phyloP scores from a whole-genome alignment of 35 echinoderm and acorn worm species.

The Apostichopus japonicus region DNA sequence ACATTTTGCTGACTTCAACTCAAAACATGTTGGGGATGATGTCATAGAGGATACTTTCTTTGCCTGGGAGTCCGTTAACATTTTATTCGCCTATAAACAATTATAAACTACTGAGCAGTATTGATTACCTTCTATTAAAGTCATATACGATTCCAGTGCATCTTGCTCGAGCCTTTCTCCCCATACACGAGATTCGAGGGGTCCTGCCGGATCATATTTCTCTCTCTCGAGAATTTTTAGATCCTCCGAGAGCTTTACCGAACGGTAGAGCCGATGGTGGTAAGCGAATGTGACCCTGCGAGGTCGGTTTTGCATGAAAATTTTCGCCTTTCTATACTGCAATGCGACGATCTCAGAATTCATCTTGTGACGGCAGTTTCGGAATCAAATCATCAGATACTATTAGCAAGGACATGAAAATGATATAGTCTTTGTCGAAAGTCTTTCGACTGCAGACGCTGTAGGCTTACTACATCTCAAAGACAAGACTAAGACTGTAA shows the following conservation, averaged over 20 bases:
- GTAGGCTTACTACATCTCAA: too few relatives aligned
- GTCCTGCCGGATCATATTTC: slow-evolving; percentile 55
- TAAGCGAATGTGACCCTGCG: slow-evolving; percentile 65
- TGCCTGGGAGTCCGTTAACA: too few relatives aligned
- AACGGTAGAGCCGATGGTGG: slow-evolving; percentile 65
- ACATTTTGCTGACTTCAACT: too few relatives aligned
- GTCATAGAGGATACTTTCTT: background rate
- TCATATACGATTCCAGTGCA: slow-evolving; percentile 58
- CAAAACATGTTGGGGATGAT: background rate
- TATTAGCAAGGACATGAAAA: too few relatives aligned
- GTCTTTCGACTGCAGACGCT: too few relatives aligned
- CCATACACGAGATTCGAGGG: slow-evolving; percentile 66
- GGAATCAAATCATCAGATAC: too few relatives aligned
- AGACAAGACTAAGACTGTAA: too few relatives aligned
- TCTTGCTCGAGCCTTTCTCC: slow-evolving; percentile 68
- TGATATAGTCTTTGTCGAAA: too few relatives aligned
- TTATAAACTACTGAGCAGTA: too few relatives aligned
- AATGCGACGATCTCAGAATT: slow-evolving; percentile 51
- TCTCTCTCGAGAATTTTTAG: slow-evolving; percentile 67
- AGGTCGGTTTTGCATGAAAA: slow-evolving; percentile 64
- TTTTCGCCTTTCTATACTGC: slow-evolving; percentile 71
- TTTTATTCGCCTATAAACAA: too few relatives aligned
- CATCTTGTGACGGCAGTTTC: slow-evolving; percentile 13
- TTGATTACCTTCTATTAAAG: slow-evolving; percentile 69
- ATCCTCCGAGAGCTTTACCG: slow-evolving; percentile 67